Evolutionary conservation across 2,797 vertebrate genomes (phyloP).

Genomic region (Galaxias olidus): DNA sequence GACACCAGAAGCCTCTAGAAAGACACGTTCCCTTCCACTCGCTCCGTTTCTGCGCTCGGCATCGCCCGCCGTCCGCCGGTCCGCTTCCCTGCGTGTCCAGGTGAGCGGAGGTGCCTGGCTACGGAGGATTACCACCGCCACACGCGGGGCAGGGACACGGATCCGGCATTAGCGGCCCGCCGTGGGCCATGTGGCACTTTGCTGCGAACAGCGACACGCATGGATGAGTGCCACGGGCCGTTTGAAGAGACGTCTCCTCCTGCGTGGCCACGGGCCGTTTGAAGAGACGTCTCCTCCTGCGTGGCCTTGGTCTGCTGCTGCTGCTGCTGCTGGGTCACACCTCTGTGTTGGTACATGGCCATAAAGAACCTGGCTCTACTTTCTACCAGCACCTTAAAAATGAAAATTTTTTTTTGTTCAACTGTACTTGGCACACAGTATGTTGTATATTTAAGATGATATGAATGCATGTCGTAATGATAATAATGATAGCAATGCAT

Average conservation of each 20-base stretch:
- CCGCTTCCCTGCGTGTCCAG: background rate
- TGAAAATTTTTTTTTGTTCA: too few species aligned
- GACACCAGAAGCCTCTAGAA: too few species aligned
- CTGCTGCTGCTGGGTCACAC: background rate
- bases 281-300: background rate
- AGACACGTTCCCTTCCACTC: too few species aligned
- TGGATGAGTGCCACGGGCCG: background rate
- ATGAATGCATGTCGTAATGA: too few species aligned
- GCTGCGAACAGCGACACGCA: background rate
- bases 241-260: background rate
- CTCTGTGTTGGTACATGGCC: too few species aligned
- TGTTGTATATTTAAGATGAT: too few species aligned
- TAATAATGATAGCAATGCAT: too few species aligned
- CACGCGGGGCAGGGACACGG: conserved; percentile 37
- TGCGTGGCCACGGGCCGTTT: background rate
- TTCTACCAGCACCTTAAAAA: too few species aligned
- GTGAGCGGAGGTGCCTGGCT: background rate
- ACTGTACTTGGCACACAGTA: too few species aligned
- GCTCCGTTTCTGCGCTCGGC: background rate
- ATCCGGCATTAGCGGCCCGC: conserved; percentile 53
- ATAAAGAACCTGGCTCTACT: too few species aligned
- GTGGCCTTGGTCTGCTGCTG: background rate
- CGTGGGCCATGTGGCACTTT: conserved; percentile 36
- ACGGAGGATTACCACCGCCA: conserved; percentile 56
- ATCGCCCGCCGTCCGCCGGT: background rate